These are phyloP conservation scores for Balearica regulorum DNA, from an alignment of 2,797 vertebrate genomes.

Conservation along the genomic window DNA sequence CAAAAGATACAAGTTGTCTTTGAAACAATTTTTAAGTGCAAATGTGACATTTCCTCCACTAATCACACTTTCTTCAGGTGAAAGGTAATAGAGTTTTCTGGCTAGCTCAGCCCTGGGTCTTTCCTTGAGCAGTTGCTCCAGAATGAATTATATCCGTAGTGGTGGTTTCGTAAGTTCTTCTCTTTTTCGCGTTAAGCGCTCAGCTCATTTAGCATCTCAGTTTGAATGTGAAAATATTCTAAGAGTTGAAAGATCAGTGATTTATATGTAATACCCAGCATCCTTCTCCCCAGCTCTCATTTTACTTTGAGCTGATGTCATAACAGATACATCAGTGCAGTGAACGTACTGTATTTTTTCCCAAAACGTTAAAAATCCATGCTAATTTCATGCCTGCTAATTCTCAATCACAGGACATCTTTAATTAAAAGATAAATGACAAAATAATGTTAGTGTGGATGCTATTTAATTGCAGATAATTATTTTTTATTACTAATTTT, in stretches of 20 bases:
- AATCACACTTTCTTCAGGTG: conserved; percentile 11
- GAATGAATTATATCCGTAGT: not conserved
- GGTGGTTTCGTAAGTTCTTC: not conserved
- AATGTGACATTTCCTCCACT: conserved; percentile 41
- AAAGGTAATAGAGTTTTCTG: conserved; percentile 11
- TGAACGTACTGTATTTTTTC: not conserved
- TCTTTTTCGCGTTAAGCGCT: not conserved
- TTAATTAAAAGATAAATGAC: conserved; percentile 58
- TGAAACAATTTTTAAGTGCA: conserved; percentile 13
- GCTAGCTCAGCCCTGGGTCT: not conserved
- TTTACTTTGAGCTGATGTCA: not conserved
- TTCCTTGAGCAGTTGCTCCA: not conserved
- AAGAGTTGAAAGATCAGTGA: conserved; percentile 15
- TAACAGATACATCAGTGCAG: not conserved
- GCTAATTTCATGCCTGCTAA: not conserved
- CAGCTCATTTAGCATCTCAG: conserved; percentile 1
- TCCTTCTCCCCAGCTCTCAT: not conserved
- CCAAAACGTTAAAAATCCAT: conserved; percentile 12
- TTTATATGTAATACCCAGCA: not conserved
- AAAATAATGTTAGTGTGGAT: conserved; percentile 17
- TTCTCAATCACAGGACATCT: not conserved
- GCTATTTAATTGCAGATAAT: conserved; percentile 13
- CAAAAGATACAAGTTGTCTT: not conserved
- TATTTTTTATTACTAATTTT: conserved; percentile 22
- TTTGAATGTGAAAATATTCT: conserved; percentile 32